A percentile compares a stretch with the other conserved stretches of the same genome.
Evolutionary conservation across 2,888 invertebrate genomes (phyloP).

Genomic region (Atherix ibis): DNA sequence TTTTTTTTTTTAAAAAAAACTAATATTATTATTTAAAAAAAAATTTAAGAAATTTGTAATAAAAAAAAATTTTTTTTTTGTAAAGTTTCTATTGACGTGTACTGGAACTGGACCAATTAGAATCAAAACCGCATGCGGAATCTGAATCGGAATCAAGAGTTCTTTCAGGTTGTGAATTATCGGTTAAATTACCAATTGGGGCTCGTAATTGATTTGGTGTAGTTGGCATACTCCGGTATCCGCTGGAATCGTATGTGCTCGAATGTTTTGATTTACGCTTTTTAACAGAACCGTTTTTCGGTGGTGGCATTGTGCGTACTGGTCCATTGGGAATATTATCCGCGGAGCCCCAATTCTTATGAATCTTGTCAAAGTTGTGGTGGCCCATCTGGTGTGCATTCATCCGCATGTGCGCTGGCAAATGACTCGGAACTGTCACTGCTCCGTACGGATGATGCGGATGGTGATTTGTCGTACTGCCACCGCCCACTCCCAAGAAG

Average conservation of each 20-base stretch:
- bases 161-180: conserved; percentile 18
- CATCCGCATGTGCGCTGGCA: conserved; percentile 21
- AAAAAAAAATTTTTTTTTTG: too few species aligned
- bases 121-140: conserved; percentile 73
- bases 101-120: conserved; percentile 53
- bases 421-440: conserved; percentile 12
- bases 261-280: conserved; percentile 50
- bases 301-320: conserved; percentile 50
- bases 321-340: conserved; percentile 62
- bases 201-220: conserved; percentile 47
- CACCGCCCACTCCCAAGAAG: conserved; percentile 62
- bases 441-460: conserved; percentile 14
- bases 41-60: too few species aligned
- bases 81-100: too few species aligned
- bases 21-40: too few species aligned
- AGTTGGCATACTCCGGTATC: conserved; percentile 47
- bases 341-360: conserved; percentile 81
- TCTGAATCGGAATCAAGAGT: conserved; percentile 71
- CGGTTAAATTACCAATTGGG: conserved; percentile 17
- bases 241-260: conserved; percentile 36
- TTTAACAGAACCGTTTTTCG: conserved; percentile 48
- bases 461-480: conserved; percentile 33
- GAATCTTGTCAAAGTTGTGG: conserved; percentile 50
- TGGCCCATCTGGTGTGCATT: conserved; percentile 22
- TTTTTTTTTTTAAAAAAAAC: too few species aligned